Conservation (phyloP, 2,113 vertebrate genomes). For the Nettapus auritus region DNA sequence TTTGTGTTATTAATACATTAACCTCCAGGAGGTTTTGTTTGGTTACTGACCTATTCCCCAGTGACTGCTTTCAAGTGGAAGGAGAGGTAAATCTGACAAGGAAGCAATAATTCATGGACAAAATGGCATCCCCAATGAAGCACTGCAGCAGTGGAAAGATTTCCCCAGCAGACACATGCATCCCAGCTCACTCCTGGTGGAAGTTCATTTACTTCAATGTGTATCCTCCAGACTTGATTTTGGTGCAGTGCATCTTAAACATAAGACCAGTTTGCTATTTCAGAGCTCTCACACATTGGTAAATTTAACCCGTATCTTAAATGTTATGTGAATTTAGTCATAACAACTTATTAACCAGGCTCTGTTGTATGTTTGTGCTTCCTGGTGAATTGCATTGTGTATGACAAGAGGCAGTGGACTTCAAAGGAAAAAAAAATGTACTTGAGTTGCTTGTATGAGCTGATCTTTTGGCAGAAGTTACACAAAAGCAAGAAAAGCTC, state of each 20-base stretch:
- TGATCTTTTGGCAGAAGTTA: neutral
- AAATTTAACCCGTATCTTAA: neutral
- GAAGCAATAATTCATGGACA: conserved; percentile 48
- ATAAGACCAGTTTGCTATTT: neutral
- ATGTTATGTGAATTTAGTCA: neutral
- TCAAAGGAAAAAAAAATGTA: neutral
- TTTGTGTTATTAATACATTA: neutral
- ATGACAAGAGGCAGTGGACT: neutral
- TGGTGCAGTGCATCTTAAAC: neutral
- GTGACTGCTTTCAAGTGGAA: conserved; percentile 30
- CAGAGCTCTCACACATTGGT: neutral
- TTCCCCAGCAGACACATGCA: neutral
- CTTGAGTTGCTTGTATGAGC: neutral
- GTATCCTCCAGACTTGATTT: neutral
- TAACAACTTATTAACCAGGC: neutral
- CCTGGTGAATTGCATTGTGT: neutral
- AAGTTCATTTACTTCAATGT: neutral
- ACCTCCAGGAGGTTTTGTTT: conserved; percentile 26
- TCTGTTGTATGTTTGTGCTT: neutral
- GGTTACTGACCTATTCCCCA: neutral
- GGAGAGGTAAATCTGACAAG: conserved; percentile 41
- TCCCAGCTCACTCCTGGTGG: neutral
- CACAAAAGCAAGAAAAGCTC: neutral
- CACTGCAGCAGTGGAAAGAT: neutral
- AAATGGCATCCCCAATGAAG: conserved; percentile 42